A percentile compares a stretch with the other conserved stretches of the same genome.
These are phyloP conservation scores for Notiomystis cincta DNA, from an alignment of 2,113 vertebrate species.

Conservation along the genomic window DNA sequence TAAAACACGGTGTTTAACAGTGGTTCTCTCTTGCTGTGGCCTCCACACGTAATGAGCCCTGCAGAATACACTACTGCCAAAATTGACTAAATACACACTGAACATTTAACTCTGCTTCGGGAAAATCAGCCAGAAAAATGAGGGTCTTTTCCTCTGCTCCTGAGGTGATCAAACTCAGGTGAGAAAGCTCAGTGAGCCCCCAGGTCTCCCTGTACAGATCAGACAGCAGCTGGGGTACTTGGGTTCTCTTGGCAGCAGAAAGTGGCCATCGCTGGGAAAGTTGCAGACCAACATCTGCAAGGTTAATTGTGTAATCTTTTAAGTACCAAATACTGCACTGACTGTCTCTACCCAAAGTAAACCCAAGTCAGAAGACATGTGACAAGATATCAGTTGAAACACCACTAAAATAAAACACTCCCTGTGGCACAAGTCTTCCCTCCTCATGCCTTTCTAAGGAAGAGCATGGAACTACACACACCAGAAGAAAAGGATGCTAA, in stretches of 20 bases:
- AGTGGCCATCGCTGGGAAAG: not conserved
- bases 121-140: not conserved
- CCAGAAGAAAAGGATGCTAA: not conserved
- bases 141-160: not conserved
- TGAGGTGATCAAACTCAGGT: not conserved
- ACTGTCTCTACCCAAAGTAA: not conserved
- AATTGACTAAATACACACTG: not conserved
- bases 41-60: not conserved
- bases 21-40: not conserved
- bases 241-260: not conserved
- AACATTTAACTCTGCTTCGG: not conserved
- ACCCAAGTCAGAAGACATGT: not conserved
- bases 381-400: not conserved
- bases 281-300: not conserved
- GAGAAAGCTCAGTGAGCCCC: not conserved
- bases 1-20: not conserved
- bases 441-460: not conserved
- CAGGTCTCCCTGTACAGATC: not conserved
- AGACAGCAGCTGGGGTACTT: not conserved
- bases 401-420: not conserved
- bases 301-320: not conserved
- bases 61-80: not conserved
- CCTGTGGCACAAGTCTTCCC: not conserved
- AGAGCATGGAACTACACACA: not conserved
- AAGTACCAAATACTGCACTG: not conserved